Base-by-base conservation (phyloP, 2,888 invertebrate species). In the Petrolisthes cinctipes region DNA sequence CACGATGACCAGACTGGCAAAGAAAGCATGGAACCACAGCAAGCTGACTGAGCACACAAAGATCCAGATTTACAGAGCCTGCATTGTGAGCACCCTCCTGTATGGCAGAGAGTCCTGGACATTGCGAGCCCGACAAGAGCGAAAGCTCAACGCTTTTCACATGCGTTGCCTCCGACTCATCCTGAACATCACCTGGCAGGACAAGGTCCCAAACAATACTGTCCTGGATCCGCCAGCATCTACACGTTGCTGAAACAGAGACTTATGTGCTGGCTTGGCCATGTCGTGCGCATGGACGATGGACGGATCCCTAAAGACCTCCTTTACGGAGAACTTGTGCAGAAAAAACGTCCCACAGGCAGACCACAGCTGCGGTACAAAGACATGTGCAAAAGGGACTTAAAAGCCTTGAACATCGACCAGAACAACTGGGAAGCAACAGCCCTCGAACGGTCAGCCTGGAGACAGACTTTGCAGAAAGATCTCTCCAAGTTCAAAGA, bases 61-160 rank as follows among this genome's bases (percentile, higher is more conserved):
- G 37, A 53, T 53, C 51, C n/a, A 37, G 23, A n/a, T 79, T 23
- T 79, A 51, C 79, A 53, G 6, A 11, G n/a, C 81, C 17, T 56
- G 81, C 56, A 61, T 81, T 14, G 57, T 81, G 14, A 81, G 71
- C 51, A 83, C 68, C 6, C 83, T 71, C 71, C 71, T 83, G 9
- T 83, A 53, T 37, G 68, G 71, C 71, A 83, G 71, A 68, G 71
- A 83, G 23, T 17, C 71, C 4, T 51, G 68, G 83, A 71, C 71
- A 17, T 57, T 81, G 57, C 81, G 20, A 14, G 54, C 57, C 57
- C 78, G 53, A 5, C 6, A 78, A n/a, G 54, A 78, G 78, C 11
- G 78, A 78, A 78, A 37, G n/a, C 53, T 78, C 53, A 78, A n/a
- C 37, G 78, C 78, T 6, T 78, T 78, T n/a, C 61, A 81, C 57